Evolutionary conservation across 2,113 vertebrate genomes (phyloP), one percentile per base, ranked within the genome.

Genomic region (Hyla sarda): DNA sequence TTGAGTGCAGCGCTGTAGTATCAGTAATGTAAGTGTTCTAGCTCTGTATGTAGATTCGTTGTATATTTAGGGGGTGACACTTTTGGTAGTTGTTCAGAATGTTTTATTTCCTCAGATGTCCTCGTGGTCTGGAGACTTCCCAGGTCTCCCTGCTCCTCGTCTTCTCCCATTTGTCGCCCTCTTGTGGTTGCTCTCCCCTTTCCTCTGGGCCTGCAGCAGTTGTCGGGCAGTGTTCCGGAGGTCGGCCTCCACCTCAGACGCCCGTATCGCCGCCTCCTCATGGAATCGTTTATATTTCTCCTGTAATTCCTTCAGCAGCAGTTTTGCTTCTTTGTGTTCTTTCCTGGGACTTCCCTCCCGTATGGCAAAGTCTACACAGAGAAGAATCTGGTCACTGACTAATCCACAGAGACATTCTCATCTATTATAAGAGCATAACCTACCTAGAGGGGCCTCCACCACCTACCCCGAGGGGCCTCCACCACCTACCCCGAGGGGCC

Each of bases 381-480:
- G 4, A 25, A 71, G 28, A 21, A 74, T 7, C 5, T 16, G 62
- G 17, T 69, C 41, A 45, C 23, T 21, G 45, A 48, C 5, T 28
- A 23, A 17, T 12, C 37, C 19, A 1, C 69, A 10, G 3, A 2
- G 2, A 9, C 65, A 30, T 14, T 5, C 47, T 17, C 47, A 19
- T 23, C 16, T 77, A 21, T 11, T 34, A 37, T 23, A 6, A 14
- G 0, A 25, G 3, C 9, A n/a, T 2, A 45, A 10, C 90, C 0
- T 93, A 97, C 96, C 94, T 88, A 96, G 79, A 0, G 95, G 89
- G 1, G 93, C 87, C 84, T 93, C 90, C 16, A 84, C 92, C 45
- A 94, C 74, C 1, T 93, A 97, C 96, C 94, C 88, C 96, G 79
- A 0, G 95, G 89, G 1, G 93, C 87, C 84, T 93, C 90, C 16